Evolutionary conservation across 2,113 vertebrate species (phyloP).

Genomic region (Guaruba guarouba): DNA sequence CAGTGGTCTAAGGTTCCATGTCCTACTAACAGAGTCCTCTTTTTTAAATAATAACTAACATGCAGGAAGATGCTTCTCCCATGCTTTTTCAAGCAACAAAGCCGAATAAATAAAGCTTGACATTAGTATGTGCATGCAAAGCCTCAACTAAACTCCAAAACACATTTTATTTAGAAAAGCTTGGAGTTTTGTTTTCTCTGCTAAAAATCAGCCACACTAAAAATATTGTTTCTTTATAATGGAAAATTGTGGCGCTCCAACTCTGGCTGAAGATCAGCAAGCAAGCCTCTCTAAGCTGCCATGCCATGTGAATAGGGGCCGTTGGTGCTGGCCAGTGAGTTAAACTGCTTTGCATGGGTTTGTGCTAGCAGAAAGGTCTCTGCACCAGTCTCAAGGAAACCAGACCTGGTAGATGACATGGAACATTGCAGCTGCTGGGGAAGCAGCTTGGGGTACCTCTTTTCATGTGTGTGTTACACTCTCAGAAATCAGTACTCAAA

Average conservation of each 20-base stretch:
- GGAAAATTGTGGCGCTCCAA: not conserved
- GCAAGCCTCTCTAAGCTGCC: not conserved
- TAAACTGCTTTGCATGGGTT: not conserved
- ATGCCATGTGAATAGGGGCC: not conserved
- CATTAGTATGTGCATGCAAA: not conserved
- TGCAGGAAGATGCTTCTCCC: not conserved
- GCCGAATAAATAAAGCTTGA: not conserved
- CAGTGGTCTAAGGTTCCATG: not conserved
- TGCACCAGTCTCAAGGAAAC: not conserved
- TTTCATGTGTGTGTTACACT: not conserved
- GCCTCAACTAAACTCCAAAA: not conserved
- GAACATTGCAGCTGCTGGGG: too few species aligned
- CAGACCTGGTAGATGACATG: not conserved
- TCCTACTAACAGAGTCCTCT: rapidly evolving
- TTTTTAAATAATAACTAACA: not conserved
- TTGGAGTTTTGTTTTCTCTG: not conserved
- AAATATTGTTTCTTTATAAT: not conserved
- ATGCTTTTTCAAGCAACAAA: not conserved
- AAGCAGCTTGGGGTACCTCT: not conserved
- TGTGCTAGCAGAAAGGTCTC: not conserved
- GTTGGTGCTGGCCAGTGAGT: not conserved
- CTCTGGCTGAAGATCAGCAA: not conserved
- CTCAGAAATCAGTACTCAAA: not conserved
- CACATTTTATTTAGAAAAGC: not conserved
- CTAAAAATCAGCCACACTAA: not conserved